Evolutionary conservation across 2,113 vertebrate species (phyloP).

Genomic region (Emydocephalus ijimae): DNA sequence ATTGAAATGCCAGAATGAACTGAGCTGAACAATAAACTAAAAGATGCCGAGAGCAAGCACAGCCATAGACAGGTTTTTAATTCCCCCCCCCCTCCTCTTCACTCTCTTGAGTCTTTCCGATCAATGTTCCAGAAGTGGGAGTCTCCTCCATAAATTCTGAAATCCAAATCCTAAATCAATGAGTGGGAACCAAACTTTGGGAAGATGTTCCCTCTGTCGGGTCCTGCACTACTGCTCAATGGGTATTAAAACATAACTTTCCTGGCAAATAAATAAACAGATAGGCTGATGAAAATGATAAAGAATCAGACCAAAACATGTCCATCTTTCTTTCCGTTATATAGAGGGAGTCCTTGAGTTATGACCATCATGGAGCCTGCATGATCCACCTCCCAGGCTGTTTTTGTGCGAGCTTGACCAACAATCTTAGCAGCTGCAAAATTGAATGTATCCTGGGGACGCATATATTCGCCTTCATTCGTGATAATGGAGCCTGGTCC

Average conservation of each 20-base stretch:
- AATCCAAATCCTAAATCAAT: conserved; percentile 77
- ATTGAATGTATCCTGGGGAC: too few relatives aligned
- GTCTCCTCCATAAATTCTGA: conserved; percentile 72
- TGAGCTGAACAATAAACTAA: conserved; percentile 80
- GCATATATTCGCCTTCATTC: too few relatives aligned
- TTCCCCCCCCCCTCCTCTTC: conserved; percentile 61
- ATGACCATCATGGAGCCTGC: neutral
- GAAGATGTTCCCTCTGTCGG: conserved; percentile 16
- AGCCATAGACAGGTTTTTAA: conserved; percentile 84
- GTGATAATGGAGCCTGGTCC: too few relatives aligned
- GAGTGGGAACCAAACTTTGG: conserved; percentile 43
- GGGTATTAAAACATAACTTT: conserved; percentile 1
- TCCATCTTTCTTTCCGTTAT: rapidly evolving
- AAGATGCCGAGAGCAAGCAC: conserved; percentile 79
- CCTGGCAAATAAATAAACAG: neutral
- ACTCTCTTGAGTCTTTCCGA: conserved; percentile 71
- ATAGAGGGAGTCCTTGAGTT: neutral
- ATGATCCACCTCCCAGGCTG: too few relatives aligned
- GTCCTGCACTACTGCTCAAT: neutral
- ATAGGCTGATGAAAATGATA: rapidly evolving
- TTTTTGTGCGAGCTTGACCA: too few relatives aligned
- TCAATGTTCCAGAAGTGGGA: conserved; percentile 76
- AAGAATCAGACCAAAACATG: neutral
- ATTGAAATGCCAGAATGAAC: conserved; percentile 72
- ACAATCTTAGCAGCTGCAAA: too few relatives aligned